These are phyloP conservation scores for Coluber constrictor DNA, from an alignment of 2,797 vertebrate species.

Conservation along the genomic window DNA sequence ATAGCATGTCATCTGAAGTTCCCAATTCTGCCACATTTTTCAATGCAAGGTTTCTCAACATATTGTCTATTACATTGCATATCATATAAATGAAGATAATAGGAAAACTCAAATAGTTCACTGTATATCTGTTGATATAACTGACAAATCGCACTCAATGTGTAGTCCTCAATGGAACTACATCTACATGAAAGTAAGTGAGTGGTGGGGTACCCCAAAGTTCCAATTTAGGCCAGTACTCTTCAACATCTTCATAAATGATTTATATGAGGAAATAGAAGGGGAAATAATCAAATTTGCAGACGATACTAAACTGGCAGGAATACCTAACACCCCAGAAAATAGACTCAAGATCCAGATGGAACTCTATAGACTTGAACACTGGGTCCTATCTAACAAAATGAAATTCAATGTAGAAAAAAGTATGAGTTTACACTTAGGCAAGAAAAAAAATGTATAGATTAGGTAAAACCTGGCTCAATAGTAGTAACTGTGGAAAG, in stretches of 20 bases:
- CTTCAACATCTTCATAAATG: background rate
- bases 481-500: too few species aligned
- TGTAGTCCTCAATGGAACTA: background rate
- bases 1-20: background rate
- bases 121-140: background rate
- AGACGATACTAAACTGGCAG: background rate
- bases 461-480: background rate
- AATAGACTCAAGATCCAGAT: background rate
- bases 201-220: background rate
- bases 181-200: background rate
- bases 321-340: background rate
- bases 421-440: background rate
- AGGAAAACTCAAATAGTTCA: background rate
- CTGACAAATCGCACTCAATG: background rate
- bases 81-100: background rate
- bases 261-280: background rate
- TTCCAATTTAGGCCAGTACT: background rate
- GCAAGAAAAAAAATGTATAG: background rate
- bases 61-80: background rate
- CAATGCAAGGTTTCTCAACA: background rate
- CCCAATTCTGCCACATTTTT: background rate
- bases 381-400: background rate
- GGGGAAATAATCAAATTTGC: background rate
- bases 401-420: background rate
- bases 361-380: background rate